Conservation (phyloP, 2,113 vertebrate genomes). For the Sphyrna mokarran region DNA sequence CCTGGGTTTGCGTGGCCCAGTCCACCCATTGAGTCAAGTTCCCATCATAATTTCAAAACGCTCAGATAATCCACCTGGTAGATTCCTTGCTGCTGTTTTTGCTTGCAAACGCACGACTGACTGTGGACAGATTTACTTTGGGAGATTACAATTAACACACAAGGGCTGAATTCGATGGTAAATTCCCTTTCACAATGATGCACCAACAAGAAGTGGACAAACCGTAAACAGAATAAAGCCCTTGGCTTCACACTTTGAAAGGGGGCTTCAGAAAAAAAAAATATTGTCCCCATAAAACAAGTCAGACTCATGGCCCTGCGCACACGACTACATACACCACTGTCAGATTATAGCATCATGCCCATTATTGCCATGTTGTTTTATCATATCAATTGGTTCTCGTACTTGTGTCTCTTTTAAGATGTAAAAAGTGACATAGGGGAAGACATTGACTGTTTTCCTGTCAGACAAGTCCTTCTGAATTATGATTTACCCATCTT, state of each 20-base stretch:
- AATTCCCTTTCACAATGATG: not conserved
- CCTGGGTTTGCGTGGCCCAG: not conserved
- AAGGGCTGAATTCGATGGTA: not conserved
- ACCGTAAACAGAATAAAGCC: not conserved
- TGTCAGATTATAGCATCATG: not conserved
- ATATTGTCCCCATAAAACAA: not conserved
- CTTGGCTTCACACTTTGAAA: not conserved
- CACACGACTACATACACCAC: not conserved
- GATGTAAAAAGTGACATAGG: not conserved
- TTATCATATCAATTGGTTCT: not conserved
- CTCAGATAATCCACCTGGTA: not conserved
- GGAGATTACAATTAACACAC: not conserved
- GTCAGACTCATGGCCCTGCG: not conserved
- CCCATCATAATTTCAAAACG: not conserved
- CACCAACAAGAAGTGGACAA: not conserved
- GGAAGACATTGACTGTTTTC: not conserved
- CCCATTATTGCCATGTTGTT: not conserved
- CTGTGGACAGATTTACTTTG: not conserved
- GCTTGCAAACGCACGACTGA: not conserved
- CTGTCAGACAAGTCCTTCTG: not conserved
- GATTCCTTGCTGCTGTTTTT: not conserved
- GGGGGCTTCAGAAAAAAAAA: not conserved
- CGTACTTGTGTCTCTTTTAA: not conserved
- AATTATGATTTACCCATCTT: not conserved
- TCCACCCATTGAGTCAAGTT: not conserved